These are phyloP conservation scores for Actenoides hombroni DNA, from an alignment of 2,113 vertebrate genomes.

Conservation along the genomic window DNA sequence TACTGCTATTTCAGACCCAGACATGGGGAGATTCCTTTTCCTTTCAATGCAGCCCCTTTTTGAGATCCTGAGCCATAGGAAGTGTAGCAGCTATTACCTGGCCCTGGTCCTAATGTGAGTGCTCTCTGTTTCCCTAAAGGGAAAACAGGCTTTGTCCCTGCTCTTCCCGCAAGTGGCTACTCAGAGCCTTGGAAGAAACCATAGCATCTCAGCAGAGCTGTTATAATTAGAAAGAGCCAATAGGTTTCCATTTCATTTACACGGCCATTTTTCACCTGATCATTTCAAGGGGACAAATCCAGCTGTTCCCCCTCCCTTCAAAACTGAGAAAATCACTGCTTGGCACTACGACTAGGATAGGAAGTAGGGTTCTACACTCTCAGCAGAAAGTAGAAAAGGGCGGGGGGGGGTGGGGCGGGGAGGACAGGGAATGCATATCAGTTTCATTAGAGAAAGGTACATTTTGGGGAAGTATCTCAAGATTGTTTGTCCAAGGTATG, in stretches of 20 bases:
- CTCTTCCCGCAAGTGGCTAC: not conserved
- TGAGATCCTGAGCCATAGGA: not conserved
- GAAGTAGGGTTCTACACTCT: not conserved
- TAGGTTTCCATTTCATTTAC: not conserved
- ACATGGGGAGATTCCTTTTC: not conserved
- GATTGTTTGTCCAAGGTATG: not conserved
- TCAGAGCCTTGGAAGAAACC: not conserved
- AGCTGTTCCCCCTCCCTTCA: not conserved
- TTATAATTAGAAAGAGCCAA: not conserved
- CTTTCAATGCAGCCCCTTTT: not conserved
- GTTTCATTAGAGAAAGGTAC: not conserved
- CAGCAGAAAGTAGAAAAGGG: not conserved
- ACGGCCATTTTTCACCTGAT: not conserved
- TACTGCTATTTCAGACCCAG: not conserved
- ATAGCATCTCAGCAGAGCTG: not conserved
- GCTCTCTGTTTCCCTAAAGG: not conserved
- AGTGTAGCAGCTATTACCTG: not conserved
- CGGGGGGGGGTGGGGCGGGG: too few relatives aligned
- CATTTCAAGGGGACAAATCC: not conserved
- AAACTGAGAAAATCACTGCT: not conserved
- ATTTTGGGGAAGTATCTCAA: not conserved
- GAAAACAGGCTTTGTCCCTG: not conserved
- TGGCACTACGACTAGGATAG: rapidly evolving
- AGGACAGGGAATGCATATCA: too few relatives aligned
- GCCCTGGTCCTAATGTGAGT: not conserved